phyloP scores from a whole-genome alignment of 2,888 invertebrate species.

The Phyto melanocephala region DNA sequence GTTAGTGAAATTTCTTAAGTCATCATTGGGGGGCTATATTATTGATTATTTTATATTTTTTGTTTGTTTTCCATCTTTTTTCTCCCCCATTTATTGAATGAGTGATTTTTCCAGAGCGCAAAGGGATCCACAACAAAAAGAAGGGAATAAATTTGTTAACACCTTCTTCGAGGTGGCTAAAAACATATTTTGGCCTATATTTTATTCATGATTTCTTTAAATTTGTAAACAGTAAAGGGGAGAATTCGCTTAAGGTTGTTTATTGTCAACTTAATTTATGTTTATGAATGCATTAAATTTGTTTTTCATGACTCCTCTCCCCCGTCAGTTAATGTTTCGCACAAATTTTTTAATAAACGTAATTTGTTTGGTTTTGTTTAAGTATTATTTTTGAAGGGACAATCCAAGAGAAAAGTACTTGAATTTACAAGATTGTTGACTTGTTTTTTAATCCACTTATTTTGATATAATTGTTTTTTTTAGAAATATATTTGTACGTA shows the following conservation, averaged over 20 bases:
- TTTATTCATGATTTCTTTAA: conserved; percentile 26
- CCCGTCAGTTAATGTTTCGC: not conserved
- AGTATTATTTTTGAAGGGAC: not conserved
- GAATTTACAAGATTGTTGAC: conserved; percentile 1
- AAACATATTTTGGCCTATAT: not conserved
- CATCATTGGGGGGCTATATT: conserved; percentile 10
- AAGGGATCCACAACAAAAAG: not conserved
- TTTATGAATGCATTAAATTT: not conserved
- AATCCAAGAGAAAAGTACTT: not conserved
- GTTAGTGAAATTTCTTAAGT: not conserved
- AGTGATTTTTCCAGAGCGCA: not conserved
- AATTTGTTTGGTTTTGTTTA: conserved; percentile 15
- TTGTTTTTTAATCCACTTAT: not conserved
- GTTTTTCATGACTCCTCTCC: conserved; percentile 6
- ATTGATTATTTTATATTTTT: conserved; percentile 23
- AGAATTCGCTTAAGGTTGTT: not conserved
- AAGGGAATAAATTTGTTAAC: not conserved
- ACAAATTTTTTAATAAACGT: not conserved
- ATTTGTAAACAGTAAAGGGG: not conserved
- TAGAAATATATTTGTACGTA: not conserved
- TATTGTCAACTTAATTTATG: conserved; percentile 19
- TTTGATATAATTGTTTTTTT: not conserved
- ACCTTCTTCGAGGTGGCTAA: not conserved
- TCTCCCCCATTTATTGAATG: not conserved
- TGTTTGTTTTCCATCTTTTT: not conserved